Conservation (phyloP, 2,797 vertebrate genomes). For the Rallus crepitans region DNA sequence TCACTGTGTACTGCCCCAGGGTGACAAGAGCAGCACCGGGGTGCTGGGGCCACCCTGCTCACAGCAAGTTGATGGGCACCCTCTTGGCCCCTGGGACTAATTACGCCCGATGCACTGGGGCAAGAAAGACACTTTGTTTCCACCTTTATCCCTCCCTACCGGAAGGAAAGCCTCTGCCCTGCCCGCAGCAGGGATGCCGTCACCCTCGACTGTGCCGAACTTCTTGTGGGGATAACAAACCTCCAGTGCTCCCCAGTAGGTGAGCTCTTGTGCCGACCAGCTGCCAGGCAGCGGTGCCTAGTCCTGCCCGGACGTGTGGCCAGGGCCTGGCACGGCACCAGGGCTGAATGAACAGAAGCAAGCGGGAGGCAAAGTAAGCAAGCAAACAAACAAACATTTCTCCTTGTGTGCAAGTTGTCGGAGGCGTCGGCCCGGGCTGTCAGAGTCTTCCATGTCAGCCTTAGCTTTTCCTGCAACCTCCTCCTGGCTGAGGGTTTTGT, state of each 20-base stretch:
- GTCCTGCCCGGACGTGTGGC: not conserved
- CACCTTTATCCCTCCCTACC: not conserved
- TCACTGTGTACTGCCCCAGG: rapidly evolving
- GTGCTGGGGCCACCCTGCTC: not conserved
- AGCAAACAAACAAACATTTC: not conserved
- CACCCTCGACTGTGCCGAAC: not conserved
- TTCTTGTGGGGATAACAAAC: not conserved
- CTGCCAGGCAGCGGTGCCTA: not conserved
- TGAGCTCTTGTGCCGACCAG: not conserved
- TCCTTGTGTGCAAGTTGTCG: not conserved
- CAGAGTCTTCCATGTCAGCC: not conserved
- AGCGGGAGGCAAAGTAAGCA: not conserved
- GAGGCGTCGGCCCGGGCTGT: not conserved
- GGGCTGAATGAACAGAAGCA: not conserved
- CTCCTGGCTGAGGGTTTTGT: constrained; percentile 3
- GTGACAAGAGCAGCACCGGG: not conserved
- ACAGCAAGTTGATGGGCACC: not conserved
- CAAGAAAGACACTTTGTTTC: not conserved
- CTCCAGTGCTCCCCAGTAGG: constrained; percentile 17
- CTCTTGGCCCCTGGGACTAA: not conserved
- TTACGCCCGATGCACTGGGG: rapidly evolving
- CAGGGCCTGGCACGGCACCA: not conserved
- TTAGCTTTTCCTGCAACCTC: not conserved
- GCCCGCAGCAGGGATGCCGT: not conserved
- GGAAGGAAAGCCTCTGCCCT: not conserved